Evolutionary conservation across 2,797 vertebrate genomes (phyloP), one percentile per base, ranked within the genome.

Genomic region (Eupleurogrammus muticus): DNA sequence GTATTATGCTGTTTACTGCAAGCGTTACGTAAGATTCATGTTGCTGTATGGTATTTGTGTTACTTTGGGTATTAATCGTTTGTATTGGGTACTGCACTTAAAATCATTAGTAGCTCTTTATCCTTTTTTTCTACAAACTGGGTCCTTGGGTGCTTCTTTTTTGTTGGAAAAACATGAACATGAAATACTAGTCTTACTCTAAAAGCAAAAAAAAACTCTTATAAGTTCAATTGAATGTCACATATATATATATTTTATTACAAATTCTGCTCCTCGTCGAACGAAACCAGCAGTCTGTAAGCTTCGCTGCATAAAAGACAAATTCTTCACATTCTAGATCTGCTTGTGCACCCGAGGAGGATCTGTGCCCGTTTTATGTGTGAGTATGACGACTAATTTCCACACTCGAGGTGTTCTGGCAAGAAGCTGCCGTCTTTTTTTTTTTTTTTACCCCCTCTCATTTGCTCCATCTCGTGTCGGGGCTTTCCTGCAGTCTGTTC

Each of bases 271-370:
- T 92, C 92, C 94, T 92, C 92, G 93, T 93, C 90, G 79, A 92
- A 87, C 92, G 90, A 91, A 92, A 94, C 91, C 86, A 92, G 92
- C 94, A 90, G 89, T 93, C 90, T 95, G 90, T 95, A 93, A 92
- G 93, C 93, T 89, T 83, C 23, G 74, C 94, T 96, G 92, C 95
- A 94, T 96, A 97, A 97, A 40, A 95, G 85, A 79, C 68, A 94
- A 95, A 93, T 95, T 97, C 88, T 95, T 95, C 95, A 95, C 95
- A 90, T 98, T 98, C 93, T 98, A 98, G 97, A 97, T 97, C 97
- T 95, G 95, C 97, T 94, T 92, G 95, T 95, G 92, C 96, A 94
- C 95, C 97, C 87, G 96, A 95, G 94, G 97, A 97, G 91, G 96
- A 97, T 94, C 93, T 94, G 93, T 96, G 94, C 95, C 95, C 96